Conservation (phyloP, 2,888 invertebrate genomes). For the Scaptodrosophila latifasciaeformis region DNA sequence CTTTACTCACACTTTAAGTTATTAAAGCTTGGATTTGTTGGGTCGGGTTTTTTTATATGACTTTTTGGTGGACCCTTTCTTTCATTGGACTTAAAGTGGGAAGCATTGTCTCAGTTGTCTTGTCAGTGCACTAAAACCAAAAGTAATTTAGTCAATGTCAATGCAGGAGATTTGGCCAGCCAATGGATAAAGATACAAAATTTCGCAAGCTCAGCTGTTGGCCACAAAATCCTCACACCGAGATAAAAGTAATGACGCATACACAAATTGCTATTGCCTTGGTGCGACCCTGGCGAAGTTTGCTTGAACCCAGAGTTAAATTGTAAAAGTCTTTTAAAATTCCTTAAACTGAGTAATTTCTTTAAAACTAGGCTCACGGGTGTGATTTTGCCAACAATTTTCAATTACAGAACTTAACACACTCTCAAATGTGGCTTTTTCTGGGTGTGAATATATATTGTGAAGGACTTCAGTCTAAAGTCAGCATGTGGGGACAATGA, state of each 20-base stretch:
- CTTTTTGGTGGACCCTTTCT: slow-evolving; percentile 3
- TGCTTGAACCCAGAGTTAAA: too few species aligned
- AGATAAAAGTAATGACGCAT: slow-evolving; percentile 38
- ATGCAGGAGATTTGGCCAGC: slow-evolving; percentile 11
- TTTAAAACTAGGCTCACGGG: too few species aligned
- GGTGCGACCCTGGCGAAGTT: too few species aligned
- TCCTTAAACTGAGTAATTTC: too few species aligned
- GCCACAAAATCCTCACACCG: not conserved
- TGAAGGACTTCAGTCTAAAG: too few species aligned
- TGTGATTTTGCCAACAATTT: too few species aligned
- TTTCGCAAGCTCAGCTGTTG: not conserved
- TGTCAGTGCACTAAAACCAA: slow-evolving; percentile 20
- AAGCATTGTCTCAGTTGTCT: not conserved
- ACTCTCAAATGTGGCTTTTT: too few species aligned
- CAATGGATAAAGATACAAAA: not conserved
- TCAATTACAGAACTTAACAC: too few species aligned
- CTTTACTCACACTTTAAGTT: too few species aligned
- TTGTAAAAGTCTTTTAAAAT: too few species aligned
- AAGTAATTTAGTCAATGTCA: slow-evolving; percentile 39
- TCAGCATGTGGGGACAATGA: slow-evolving; percentile 5
- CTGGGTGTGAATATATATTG: too few species aligned
- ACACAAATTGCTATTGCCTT: slow-evolving; percentile 17
- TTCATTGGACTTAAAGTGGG: not conserved
- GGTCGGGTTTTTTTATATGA: slow-evolving; percentile 23
- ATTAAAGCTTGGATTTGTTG: slow-evolving; percentile 38